Conservation (phyloP, 1,140 invertebrate genomes). For the Aphidius gifuensis region DNA sequence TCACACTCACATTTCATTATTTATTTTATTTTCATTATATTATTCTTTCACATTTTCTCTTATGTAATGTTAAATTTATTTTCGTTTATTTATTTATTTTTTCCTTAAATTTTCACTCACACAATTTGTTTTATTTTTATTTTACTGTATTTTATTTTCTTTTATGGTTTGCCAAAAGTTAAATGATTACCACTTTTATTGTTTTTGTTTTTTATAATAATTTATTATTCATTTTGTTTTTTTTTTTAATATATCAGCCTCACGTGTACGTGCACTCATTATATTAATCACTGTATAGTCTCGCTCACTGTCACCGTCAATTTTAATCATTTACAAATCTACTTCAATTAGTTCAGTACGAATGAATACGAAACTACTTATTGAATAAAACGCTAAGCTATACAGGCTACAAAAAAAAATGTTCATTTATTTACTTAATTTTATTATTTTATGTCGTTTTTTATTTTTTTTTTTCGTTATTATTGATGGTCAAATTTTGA, state of each 20-base stretch:
- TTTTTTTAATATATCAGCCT: conserved; percentile 1
- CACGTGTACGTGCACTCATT: conserved; percentile 1
- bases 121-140: too few relatives aligned
- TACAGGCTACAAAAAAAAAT: conserved; percentile 32
- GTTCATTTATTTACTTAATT: not conserved
- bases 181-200: conserved; percentile 6
- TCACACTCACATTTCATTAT: not conserved
- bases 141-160: not conserved
- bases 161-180: conserved; percentile 1
- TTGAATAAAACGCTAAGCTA: conserved; percentile 35
- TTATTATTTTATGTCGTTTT: too few relatives aligned
- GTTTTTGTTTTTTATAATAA: not conserved
- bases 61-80: not conserved
- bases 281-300: conserved; percentile 14
- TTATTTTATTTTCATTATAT: not conserved
- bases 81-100: not conserved
- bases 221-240: conserved; percentile 9
- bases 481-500: conserved; percentile 4
- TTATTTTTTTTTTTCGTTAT: too few relatives aligned
- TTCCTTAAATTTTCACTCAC: not conserved
- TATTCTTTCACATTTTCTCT: not conserved
- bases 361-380: conserved; percentile 49
- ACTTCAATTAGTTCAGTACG: conserved; percentile 34
- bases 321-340: conserved; percentile 41
- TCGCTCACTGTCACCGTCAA: conserved; percentile 25